Percentiles rank a stretch among this genome's conserved stretches.
phyloP scores from a whole-genome alignment of 1,140 invertebrate genomes.

The Drosophila tsacasi region DNA sequence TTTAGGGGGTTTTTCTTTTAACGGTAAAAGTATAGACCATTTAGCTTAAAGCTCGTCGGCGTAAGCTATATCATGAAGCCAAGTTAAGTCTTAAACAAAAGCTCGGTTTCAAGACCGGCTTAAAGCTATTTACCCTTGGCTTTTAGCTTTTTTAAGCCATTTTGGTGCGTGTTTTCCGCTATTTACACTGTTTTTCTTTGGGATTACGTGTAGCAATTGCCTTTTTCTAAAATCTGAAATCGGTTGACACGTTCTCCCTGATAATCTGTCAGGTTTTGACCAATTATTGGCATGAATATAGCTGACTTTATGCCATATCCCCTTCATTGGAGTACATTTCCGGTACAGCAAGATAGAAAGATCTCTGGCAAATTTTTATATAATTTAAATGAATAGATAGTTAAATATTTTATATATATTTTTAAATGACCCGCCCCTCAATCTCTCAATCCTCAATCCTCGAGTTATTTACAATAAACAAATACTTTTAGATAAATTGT shows the following conservation, averaged over 20 bases:
- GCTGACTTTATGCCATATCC: neutral
- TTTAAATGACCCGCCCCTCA: no score
- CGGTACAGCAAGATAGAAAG: slow-evolving; percentile 1
- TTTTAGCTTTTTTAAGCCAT: neutral
- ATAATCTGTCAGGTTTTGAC: slow-evolving; percentile 8
- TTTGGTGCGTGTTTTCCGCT: slow-evolving; percentile 1
- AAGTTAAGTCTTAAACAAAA: neutral
- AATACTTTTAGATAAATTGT: neutral
- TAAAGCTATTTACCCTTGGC: neutral
- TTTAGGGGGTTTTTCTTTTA: neutral
- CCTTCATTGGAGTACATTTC: slow-evolving; percentile 17
- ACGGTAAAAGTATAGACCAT: neutral
- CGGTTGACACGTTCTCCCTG: slow-evolving; percentile 2
- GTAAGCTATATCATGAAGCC: neutral
- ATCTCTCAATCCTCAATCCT: no score
- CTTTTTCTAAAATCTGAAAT: neutral
- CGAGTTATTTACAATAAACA: neutral
- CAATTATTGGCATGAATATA: slow-evolving; percentile 21
- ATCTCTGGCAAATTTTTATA: neutral
- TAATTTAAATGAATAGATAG: neutral
- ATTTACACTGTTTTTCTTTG: neutral
- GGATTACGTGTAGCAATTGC: neutral
- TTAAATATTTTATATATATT: neutral
- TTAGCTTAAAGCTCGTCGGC: slow-evolving; percentile 1
- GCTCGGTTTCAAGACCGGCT: neutral